Conservation (phyloP, 2,113 vertebrate genomes). For the Anolis sagrei region DNA sequence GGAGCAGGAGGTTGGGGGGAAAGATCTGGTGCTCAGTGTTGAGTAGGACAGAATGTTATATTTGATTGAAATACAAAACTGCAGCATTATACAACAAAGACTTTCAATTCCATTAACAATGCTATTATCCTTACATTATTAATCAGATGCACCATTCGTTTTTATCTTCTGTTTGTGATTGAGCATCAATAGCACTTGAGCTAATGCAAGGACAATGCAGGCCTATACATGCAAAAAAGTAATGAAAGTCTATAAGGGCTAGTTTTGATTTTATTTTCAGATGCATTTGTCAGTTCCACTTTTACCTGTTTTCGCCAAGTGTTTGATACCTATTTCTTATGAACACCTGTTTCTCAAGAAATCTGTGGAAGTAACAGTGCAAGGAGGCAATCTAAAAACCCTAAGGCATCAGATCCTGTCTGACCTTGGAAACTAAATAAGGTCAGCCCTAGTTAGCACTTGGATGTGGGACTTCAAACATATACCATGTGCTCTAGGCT, state of each 20-base stretch:
- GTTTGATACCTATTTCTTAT: neutral
- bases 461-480: too few relatives aligned
- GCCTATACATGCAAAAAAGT: neutral
- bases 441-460: too few relatives aligned
- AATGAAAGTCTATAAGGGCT: neutral
- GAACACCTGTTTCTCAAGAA: neutral
- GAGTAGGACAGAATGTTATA: too few relatives aligned
- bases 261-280: conserved; percentile 7
- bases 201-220: neutral
- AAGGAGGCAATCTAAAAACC: too few relatives aligned
- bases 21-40: too few relatives aligned
- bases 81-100: neutral
- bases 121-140: neutral
- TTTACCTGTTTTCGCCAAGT: neutral
- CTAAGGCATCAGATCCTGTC: too few relatives aligned
- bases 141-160: neutral
- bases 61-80: too few relatives aligned
- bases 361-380: neutral
- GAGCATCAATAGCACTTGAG: neutral
- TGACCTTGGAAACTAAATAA: too few relatives aligned
- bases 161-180: neutral
- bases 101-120: neutral
- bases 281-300: neutral
- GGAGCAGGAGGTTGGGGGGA: too few relatives aligned
- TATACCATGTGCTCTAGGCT: too few relatives aligned